These are phyloP conservation scores for Minunthozetes semirufus DNA, from an alignment of 2,888 invertebrate species.

Conservation along the genomic window DNA sequence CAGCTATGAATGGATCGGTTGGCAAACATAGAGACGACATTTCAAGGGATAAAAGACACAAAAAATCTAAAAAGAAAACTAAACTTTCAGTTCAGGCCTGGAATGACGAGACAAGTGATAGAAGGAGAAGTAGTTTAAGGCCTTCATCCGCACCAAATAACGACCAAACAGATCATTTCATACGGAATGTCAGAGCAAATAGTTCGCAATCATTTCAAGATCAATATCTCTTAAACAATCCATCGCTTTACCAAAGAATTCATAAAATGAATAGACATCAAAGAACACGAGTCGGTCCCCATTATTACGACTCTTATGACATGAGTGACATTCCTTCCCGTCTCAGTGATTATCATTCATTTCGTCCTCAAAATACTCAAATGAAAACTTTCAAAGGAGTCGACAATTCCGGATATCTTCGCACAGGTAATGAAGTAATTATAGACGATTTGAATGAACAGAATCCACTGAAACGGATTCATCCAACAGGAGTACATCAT, in stretches of 20 bases:
- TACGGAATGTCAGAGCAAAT: not conserved
- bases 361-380: not conserved
- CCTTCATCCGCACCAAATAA: not conserved
- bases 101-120: not conserved
- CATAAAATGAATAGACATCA: not conserved
- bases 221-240: not conserved
- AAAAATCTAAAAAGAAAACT: not conserved
- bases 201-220: slow-evolving; percentile 22
- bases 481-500: not conserved
- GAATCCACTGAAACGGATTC: not conserved
- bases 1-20: not conserved
- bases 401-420: not conserved
- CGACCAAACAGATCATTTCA: not conserved
- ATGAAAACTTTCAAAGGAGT: not conserved
- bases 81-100: not conserved
- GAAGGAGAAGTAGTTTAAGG: not conserved
- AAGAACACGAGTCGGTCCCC: not conserved
- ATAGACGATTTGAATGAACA: slow-evolving; percentile 12
- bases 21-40: not conserved
- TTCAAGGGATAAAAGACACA: not conserved
- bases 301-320: slow-evolving; percentile 1
- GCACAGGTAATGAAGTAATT: not conserved
- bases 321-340: not conserved
- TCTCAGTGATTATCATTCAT: not conserved
- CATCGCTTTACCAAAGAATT: not conserved